phyloP scores from a whole-genome alignment of 2,113 vertebrate genomes.

The Cryptomyrus ogoouensis region DNA sequence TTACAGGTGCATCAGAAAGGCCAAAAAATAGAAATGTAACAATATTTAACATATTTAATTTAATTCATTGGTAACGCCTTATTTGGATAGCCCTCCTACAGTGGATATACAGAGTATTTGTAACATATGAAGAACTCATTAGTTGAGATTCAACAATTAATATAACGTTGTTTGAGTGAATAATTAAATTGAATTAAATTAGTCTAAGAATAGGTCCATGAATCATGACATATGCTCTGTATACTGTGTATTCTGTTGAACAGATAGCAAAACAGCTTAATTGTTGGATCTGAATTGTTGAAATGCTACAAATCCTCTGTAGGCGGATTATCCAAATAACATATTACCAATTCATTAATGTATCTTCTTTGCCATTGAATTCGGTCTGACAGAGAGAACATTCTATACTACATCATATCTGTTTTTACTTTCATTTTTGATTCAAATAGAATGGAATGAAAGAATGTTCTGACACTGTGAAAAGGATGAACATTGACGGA shows the following conservation, averaged over 20 bases:
- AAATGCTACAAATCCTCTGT: not conserved
- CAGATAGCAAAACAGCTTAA: no score
- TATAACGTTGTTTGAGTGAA: no score
- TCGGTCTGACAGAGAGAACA: not conserved
- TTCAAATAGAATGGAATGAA: conserved; percentile 62
- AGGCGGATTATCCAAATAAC: not conserved
- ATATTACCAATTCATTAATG: not conserved
- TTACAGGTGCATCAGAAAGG: not conserved
- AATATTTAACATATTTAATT: not conserved
- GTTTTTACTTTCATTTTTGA: not conserved
- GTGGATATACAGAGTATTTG: no score
- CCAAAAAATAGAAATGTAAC: not conserved
- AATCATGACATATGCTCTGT: no score
- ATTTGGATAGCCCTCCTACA: no score
- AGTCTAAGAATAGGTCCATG: no score
- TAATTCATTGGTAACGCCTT: not conserved
- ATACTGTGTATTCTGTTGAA: no score
- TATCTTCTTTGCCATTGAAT: not conserved
- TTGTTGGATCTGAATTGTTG: no score
- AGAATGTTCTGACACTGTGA: conserved; percentile 55
- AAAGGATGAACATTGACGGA: conserved; percentile 62
- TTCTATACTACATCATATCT: not conserved
- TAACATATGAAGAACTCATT: no score
- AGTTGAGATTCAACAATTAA: no score
- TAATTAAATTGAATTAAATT: no score